phyloP scores from a whole-genome alignment of 1,140 invertebrate genomes.

The Leptinotarsa texana region DNA sequence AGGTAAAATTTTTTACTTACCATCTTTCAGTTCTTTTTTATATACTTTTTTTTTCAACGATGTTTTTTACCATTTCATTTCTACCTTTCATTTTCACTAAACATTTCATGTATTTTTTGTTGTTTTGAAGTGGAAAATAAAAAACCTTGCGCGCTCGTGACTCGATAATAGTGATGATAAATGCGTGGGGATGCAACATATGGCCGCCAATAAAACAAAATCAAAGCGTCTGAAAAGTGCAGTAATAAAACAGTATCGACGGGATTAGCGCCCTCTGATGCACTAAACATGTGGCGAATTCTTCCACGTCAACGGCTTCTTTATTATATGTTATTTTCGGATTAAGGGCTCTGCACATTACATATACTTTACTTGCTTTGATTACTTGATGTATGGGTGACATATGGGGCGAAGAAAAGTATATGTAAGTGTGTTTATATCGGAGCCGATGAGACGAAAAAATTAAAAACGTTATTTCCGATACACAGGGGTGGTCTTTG shows the following conservation, averaged over 20 bases:
- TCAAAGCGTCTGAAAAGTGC: constrained; percentile 38
- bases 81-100: too few species aligned
- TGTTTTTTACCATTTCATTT: too few species aligned
- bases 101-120: too few species aligned
- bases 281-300: constrained; percentile 44
- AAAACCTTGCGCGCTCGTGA: too few species aligned
- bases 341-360: constrained; percentile 31
- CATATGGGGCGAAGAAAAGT: constrained; percentile 18
- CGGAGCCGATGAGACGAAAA: background rate
- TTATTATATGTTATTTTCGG: constrained; percentile 34
- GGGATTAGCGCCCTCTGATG: constrained; percentile 37
- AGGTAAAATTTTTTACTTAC: too few species aligned
- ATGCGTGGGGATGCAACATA: constrained; percentile 34
- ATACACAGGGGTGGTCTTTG: too few species aligned
- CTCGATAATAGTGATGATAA: background rate
- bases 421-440: constrained; percentile 13
- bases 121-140: too few species aligned
- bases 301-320: constrained; percentile 39
- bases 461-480: background rate
- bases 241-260: constrained; percentile 35
- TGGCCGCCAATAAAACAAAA: constrained; percentile 44
- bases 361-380: constrained; percentile 18
- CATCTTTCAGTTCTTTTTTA: too few species aligned
- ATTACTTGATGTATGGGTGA: background rate
- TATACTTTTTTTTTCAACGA: too few species aligned